These are phyloP conservation scores for Holacanthella duospinosa DNA, from an alignment of 2,888 invertebrate genomes.

Conservation along the genomic window DNA sequence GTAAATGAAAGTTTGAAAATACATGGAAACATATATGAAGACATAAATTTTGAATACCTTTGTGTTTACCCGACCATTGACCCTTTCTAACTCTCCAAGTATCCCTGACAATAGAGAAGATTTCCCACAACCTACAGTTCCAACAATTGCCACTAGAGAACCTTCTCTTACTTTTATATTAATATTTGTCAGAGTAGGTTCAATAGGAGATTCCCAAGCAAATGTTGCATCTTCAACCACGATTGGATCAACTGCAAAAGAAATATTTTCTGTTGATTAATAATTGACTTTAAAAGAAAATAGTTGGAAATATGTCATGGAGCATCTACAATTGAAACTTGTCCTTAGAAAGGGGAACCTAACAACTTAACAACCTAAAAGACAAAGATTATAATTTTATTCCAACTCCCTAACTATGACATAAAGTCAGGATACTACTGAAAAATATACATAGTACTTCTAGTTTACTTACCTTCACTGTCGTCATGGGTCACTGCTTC, in stretches of 20 bases:
- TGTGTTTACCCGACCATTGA: slow-evolving; percentile 44
- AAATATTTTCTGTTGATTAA: slow-evolving; percentile 2
- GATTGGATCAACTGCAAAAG: slow-evolving; percentile 56
- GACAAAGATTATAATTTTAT: too few relatives aligned
- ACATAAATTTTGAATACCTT: slow-evolving; percentile 38
- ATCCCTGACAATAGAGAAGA: slow-evolving; percentile 45
- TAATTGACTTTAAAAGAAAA: too few relatives aligned
- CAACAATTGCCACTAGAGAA: slow-evolving; percentile 52
- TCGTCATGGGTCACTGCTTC: slow-evolving; percentile 63
- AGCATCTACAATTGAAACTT: too few relatives aligned
- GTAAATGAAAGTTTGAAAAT: background rate
- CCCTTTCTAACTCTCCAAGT: slow-evolving; percentile 45
- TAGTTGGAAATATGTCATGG: too few relatives aligned
- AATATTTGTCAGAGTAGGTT: slow-evolving; percentile 39
- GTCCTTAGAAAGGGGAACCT: too few relatives aligned
- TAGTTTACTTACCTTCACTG: slow-evolving; percentile 64
- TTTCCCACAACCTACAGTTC: slow-evolving; percentile 47
- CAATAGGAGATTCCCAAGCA: slow-evolving; percentile 60
- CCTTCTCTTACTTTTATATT: slow-evolving; percentile 39
- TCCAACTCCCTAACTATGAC: too few relatives aligned
- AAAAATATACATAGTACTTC: too few relatives aligned
- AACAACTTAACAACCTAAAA: too few relatives aligned
- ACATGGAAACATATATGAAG: background rate
- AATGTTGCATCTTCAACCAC: slow-evolving; percentile 79
- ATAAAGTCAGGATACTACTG: too few relatives aligned